A percentile compares a stretch with the other conserved stretches of the same genome.
These are phyloP conservation scores for Abrostola triplasia DNA, from an alignment of 2,888 invertebrate genomes.

Conservation along the genomic window DNA sequence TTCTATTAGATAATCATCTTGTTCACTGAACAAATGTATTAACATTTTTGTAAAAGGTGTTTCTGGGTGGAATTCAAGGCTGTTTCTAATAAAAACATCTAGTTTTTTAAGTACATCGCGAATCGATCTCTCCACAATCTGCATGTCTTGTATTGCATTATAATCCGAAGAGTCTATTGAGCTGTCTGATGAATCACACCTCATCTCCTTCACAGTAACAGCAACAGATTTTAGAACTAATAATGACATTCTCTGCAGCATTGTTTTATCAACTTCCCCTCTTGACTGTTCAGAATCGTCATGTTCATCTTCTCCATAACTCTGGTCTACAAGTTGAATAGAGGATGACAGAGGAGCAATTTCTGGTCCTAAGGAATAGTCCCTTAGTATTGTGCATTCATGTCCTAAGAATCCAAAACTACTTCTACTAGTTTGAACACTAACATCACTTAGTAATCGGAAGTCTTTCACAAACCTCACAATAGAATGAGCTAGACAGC, in stretches of 20 bases:
- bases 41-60: slow-evolving; percentile 96
- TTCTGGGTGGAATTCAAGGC: slow-evolving; percentile 95
- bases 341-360: slow-evolving; percentile 74
- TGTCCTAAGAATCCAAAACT: slow-evolving; percentile 84
- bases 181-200: slow-evolving; percentile 95
- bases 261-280: slow-evolving; percentile 91
- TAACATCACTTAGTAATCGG: slow-evolving; percentile 90
- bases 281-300: slow-evolving; percentile 76
- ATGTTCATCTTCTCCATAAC: slow-evolving; percentile 81
- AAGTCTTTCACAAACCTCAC: slow-evolving; percentile 96
- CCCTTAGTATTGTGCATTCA: slow-evolving; percentile 76
- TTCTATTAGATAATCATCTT: slow-evolving; percentile 96
- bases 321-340: slow-evolving; percentile 82
- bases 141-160: slow-evolving; percentile 96
- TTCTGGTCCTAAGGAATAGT: slow-evolving; percentile 78
- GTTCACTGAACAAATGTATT: slow-evolving; percentile 95
- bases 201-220: slow-evolving; percentile 96
- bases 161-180: slow-evolving; percentile 95
- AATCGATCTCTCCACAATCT: slow-evolving; percentile 95
- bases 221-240: slow-evolving; percentile 96
- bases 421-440: slow-evolving; percentile 80
- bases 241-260: slow-evolving; percentile 95
- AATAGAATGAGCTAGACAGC: slow-evolving; percentile 94
- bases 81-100: slow-evolving; percentile 94
- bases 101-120: slow-evolving; percentile 94